Percentiles rank a stretch among this genome's conserved stretches.
Evolutionary conservation across 1,140 invertebrate species (phyloP).

Genomic region (Danaus melanippus): DNA sequence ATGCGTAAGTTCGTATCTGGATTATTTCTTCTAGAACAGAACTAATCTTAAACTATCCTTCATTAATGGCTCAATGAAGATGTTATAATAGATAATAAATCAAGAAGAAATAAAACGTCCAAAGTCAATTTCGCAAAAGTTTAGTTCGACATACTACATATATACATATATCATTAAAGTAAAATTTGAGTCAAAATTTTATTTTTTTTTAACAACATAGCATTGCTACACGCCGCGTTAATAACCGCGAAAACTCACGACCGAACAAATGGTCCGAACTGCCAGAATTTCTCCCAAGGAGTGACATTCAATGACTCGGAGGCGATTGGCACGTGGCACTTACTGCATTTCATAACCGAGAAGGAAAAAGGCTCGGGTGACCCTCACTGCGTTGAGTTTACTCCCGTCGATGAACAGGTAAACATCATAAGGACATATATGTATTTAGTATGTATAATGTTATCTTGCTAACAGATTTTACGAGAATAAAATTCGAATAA

Average conservation of each 20-base stretch:
- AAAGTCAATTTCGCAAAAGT: too few relatives aligned
- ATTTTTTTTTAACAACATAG: constrained; percentile 4
- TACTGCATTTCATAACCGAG: constrained; percentile 47
- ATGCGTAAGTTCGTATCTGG: too few relatives aligned
- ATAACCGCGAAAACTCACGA: constrained; percentile 28
- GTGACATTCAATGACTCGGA: constrained; percentile 46
- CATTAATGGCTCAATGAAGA: too few relatives aligned
- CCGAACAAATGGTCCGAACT: constrained; percentile 34
- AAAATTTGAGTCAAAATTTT: too few relatives aligned
- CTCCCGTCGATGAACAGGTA: constrained; percentile 40
- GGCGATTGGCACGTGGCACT: constrained; percentile 49
- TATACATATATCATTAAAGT: too few relatives aligned
- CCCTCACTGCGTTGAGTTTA: constrained; percentile 47
- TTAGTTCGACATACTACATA: too few relatives aligned
- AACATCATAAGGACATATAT: neutral
- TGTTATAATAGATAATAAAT: too few relatives aligned
- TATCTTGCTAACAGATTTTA: neutral
- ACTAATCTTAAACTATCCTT: too few relatives aligned
- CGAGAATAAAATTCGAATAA: neutral
- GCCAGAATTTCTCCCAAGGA: constrained; percentile 47
- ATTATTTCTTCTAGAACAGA: too few relatives aligned
- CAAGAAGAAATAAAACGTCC: too few relatives aligned
- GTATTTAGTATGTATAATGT: neutral
- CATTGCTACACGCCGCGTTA: constrained; percentile 14
- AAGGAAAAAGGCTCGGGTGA: constrained; percentile 40